A percentile compares a stretch with the other conserved stretches of the same genome.
These are phyloP conservation scores for Tyria jacobaeae DNA, from an alignment of 2,888 invertebrate species.

Conservation along the genomic window DNA sequence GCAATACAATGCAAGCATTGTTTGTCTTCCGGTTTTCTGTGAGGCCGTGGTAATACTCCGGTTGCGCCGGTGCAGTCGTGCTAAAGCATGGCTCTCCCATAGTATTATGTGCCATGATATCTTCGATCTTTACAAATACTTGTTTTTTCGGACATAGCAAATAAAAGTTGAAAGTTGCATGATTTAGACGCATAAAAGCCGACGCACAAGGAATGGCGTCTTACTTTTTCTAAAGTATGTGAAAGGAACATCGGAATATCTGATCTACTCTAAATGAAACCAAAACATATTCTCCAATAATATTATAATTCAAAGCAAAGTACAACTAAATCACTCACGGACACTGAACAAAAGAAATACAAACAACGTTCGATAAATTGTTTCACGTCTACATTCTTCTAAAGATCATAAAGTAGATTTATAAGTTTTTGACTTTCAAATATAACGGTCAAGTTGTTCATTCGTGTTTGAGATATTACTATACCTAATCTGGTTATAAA, in stretches of 20 bases:
- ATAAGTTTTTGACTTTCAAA: conserved; percentile 3
- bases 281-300: background rate
- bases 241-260: too few species aligned
- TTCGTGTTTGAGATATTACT: background rate
- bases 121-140: background rate
- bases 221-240: too few species aligned
- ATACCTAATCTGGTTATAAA: background rate
- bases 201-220: too few species aligned
- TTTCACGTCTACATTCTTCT: background rate
- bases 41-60: too few species aligned
- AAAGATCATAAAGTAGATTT: background rate
- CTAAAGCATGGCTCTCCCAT: too few species aligned
- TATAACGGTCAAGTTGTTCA: background rate
- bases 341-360: background rate
- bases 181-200: background rate
- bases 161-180: background rate
- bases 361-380: background rate
- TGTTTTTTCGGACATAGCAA: background rate
- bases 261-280: background rate
- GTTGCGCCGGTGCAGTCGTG: too few species aligned
- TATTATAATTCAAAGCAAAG: background rate
- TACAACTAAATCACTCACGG: background rate
- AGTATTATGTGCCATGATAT: background rate
- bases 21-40: too few species aligned
- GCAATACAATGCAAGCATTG: too few species aligned